phyloP scores from a whole-genome alignment of 2,113 vertebrate species.

The Chiloscyllium plagiosum region DNA sequence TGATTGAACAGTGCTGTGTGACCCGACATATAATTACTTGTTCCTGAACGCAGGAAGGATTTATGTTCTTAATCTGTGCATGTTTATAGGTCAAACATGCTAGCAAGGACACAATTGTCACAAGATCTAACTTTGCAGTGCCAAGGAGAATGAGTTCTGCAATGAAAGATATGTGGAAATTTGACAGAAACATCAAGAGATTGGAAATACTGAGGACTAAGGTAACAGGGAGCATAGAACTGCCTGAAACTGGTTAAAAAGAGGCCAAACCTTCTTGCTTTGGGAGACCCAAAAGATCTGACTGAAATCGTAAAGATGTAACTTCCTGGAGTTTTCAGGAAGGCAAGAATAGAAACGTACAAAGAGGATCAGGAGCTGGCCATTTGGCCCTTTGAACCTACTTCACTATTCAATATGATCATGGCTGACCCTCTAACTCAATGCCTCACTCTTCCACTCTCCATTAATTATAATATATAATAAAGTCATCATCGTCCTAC shows the following conservation, averaged over 20 bases:
- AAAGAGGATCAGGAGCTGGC: too few species aligned
- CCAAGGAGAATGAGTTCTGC: neutral
- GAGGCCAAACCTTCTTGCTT: neutral
- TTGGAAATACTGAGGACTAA: neutral
- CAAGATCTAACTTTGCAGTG: neutral
- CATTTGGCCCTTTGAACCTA: too few species aligned
- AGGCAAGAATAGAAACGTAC: too few species aligned
- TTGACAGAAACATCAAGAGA: neutral
- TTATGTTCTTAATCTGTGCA: neutral
- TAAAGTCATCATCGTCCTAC: too few species aligned
- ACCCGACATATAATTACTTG: neutral
- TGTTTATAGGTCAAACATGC: neutral
- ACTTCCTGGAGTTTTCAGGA: neutral
- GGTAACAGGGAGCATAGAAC: neutral
- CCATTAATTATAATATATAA: too few species aligned
- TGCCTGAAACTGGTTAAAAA: neutral
- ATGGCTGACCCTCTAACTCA: too few species aligned
- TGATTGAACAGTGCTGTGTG: neutral
- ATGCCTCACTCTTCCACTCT: too few species aligned
- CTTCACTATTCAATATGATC: too few species aligned
- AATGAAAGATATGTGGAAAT: neutral
- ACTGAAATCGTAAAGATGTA: neutral
- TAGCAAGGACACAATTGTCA: neutral
- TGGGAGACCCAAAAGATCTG: neutral
- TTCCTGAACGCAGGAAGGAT: neutral